Conservation (phyloP, 2,113 vertebrate species). For the Solea solea region DNA sequence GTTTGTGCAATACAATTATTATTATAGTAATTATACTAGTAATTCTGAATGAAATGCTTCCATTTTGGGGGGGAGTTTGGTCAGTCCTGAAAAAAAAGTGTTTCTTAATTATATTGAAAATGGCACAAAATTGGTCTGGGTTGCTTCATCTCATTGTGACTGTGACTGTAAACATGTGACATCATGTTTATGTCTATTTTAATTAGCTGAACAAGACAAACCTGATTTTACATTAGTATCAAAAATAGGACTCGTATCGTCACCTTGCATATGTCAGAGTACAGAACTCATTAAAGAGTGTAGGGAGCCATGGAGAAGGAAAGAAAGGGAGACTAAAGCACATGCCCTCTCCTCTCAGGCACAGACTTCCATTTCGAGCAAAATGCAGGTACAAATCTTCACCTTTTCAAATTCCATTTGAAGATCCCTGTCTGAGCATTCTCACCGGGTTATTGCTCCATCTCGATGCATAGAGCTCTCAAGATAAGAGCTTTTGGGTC, state of each 20-base stretch:
- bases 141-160: not conserved
- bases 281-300: conserved; percentile 15
- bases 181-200: not conserved
- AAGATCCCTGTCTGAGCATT: conserved; percentile 32
- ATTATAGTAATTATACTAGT: not conserved
- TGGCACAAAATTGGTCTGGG: not conserved
- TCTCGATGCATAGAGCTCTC: conserved; percentile 32
- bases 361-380: conserved; percentile 57
- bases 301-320: not conserved
- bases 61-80: not conserved
- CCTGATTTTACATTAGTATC: not conserved
- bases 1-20: not conserved
- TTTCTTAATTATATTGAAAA: conserved; percentile 1
- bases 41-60: not conserved
- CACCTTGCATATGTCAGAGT: not conserved
- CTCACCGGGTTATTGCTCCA: conserved; percentile 35
- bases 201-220: not conserved
- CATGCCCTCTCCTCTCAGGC: conserved; percentile 21
- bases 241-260: not conserved
- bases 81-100: not conserved
- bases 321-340: conserved; percentile 18
- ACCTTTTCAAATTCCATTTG: conserved; percentile 70
- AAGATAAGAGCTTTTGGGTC: conserved; percentile 9
- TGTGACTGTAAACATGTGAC: not conserved
- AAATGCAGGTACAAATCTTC: conserved; percentile 36